phyloP scores from a whole-genome alignment of 2,797 vertebrate species.

The Thripadectes ignobilis region DNA sequence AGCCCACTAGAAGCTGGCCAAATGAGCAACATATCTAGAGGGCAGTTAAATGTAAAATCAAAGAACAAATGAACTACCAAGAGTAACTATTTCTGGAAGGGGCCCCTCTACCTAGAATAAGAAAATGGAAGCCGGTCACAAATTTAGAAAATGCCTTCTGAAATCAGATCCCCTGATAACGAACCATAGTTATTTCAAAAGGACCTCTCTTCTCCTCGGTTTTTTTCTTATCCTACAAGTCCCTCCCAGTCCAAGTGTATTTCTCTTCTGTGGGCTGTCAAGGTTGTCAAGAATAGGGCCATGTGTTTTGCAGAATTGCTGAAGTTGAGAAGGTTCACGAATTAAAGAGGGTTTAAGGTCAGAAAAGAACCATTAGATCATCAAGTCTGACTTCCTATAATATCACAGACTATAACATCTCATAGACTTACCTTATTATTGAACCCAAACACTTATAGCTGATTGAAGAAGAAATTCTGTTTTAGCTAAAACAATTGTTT shows the following conservation, averaged over 20 bases:
- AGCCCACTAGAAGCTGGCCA: neutral
- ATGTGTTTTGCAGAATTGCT: conserved; percentile 1
- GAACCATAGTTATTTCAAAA: neutral
- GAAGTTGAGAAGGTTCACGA: neutral
- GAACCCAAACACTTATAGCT: neutral
- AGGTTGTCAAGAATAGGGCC: conserved; percentile 8
- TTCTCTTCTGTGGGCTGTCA: neutral
- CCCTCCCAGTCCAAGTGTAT: neutral
- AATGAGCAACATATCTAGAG: neutral
- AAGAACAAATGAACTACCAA: neutral
- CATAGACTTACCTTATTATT: neutral
- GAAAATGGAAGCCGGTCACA: neutral
- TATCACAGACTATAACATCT: conserved; percentile 13
- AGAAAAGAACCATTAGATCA: conserved; percentile 17
- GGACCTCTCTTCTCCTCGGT: neutral
- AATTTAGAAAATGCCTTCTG: neutral
- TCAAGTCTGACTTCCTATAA: neutral
- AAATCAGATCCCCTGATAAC: neutral
- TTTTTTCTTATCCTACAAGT: conserved; percentile 24
- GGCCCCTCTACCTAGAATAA: neutral
- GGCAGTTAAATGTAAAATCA: neutral
- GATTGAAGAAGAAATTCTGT: conserved; percentile 11
- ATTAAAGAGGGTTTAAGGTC: conserved; percentile 2
- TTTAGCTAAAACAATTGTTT: neutral
- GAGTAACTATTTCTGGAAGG: neutral